Evolutionary conservation across 2,113 vertebrate genomes (phyloP).

Genomic region (Lasiurus borealis): DNA sequence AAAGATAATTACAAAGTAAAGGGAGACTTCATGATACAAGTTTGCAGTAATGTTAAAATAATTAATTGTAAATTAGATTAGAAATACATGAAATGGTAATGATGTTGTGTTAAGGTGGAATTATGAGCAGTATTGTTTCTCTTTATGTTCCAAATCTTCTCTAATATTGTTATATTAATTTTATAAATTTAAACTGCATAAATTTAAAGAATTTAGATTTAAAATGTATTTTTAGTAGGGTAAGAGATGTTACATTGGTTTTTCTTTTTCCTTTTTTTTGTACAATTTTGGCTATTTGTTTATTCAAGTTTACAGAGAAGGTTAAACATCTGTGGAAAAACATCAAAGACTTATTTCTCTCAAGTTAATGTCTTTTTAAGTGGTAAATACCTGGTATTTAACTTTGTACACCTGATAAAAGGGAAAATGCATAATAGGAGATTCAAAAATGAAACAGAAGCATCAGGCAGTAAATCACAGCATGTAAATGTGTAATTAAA

Average conservation of each 20-base stretch:
- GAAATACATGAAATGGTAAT: background rate
- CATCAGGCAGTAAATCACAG: background rate
- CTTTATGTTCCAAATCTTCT: background rate
- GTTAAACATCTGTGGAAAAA: too few relatives aligned
- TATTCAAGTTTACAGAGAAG: too few relatives aligned
- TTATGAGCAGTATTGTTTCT: background rate
- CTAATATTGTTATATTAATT: background rate
- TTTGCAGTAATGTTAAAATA: slow-evolving; percentile 40
- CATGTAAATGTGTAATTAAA: background rate
- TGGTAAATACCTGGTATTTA: too few relatives aligned
- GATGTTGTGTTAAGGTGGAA: background rate
- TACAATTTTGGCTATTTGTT: too few relatives aligned
- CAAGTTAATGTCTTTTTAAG: too few relatives aligned
- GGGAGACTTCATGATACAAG: background rate
- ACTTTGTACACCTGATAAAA: too few relatives aligned
- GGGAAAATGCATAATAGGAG: too few relatives aligned
- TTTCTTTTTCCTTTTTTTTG: too few relatives aligned
- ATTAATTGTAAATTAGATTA: background rate
- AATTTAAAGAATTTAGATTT: background rate
- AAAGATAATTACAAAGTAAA: slow-evolving; percentile 57
- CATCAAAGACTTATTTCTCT: too few relatives aligned
- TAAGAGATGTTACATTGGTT: background rate
- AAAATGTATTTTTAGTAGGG: slow-evolving; percentile 4
- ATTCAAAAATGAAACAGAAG: too few relatives aligned
- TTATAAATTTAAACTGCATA: background rate